Evolutionary conservation across 2,888 invertebrate species (phyloP), one percentile per base, ranked within the genome.

Genomic region (Palloptera scutellata): DNA sequence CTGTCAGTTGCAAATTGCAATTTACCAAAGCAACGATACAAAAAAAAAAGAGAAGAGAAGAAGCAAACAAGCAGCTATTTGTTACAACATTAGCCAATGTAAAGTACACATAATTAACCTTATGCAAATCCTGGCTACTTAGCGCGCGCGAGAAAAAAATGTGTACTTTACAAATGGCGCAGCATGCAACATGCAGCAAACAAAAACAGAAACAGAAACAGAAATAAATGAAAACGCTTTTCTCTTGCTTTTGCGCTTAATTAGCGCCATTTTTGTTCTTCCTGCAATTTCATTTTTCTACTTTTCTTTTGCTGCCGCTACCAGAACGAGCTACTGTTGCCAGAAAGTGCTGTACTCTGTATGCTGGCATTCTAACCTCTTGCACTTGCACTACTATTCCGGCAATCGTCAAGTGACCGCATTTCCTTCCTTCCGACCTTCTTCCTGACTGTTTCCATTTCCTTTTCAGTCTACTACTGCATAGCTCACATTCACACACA

Each of bases 391-490:
- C n/a, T n/a, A n/a, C n/a, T n/a, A 2, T 6, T 30, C 9, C 30
- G 45, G 17, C 58, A 59, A 59, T 5, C 51, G 61, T 61, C 61
- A 51, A 61, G 61, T 61, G 51, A 20, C 61, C 61, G 61, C 61
- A 61, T 51, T 61, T 61, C 61, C 61, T 59, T 59, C 59, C 59
- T 61, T 61, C 45, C 45, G 48, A 15, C 60, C 45, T 48, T 19
- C n/a, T 61, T 61, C 61, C 61, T 17, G 61, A 30, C 30, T 30
- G 30, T 12, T 57, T 57, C 17, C 19, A 19, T 12, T 17, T 8
- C 12, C 41, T n/a, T 41, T 20, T 54, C 6, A 1, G 9, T 19
- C 15, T 8, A 17, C 53, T 8, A 53, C 19, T 17, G 5, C 2
- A 10, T 15, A 12, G 45, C 45, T 13, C 45, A 45, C 45, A 13